Base-by-base conservation (phyloP, 2,797 vertebrate species). In the Nothura maculosa region DNA sequence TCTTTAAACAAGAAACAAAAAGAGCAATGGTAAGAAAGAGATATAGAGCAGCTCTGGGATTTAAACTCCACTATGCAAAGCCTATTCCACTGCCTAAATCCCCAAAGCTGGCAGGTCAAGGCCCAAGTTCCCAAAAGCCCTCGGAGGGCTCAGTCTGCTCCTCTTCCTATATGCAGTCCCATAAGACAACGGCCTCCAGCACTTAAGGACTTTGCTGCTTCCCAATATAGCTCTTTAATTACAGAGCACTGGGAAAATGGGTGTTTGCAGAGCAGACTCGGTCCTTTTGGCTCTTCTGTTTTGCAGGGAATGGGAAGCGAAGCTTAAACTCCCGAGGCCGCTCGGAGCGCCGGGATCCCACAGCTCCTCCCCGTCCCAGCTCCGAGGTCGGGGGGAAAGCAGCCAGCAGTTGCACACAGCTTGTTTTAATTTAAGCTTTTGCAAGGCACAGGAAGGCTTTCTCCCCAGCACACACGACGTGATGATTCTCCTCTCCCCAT, bases 331-430 rank as follows among this genome's bases (percentile, higher is more conserved):
- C n/a, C 25, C 4, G 77, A 88, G 55, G 34, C 81, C 48, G 40
- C 47, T 64, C 11, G 19, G 67, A 45, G 30, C 18, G 0, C 24
- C 24, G 1, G 50, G 63, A 20, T 38, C 72, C 66, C 40, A 13
- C 19, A 4, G 85, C 87, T 95, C 89, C 95, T 96, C 91, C 95
- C 80, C 30, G 48, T 77, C 86, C 67, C 90, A 76, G 57, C 93
- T 95, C 95, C 94, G 81, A 96, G 93, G 95, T 94, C 94, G 90
- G 80, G 77, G 83, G 92, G 92, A 95, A 92, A 81, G 70, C 74
- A 79, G 93, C 93, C 95, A 96, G 52, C 69, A 82, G 87, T 6
- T 75, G 77, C 92, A 92, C 68, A 22, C 95, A 96, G 92, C 76
- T 32, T 93, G 92, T 87, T 95, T 94, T 57, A 85, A 94, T 95